These are phyloP conservation scores for Sebastes matsubarae DNA, from an alignment of 2,797 vertebrate species.

Conservation along the genomic window DNA sequence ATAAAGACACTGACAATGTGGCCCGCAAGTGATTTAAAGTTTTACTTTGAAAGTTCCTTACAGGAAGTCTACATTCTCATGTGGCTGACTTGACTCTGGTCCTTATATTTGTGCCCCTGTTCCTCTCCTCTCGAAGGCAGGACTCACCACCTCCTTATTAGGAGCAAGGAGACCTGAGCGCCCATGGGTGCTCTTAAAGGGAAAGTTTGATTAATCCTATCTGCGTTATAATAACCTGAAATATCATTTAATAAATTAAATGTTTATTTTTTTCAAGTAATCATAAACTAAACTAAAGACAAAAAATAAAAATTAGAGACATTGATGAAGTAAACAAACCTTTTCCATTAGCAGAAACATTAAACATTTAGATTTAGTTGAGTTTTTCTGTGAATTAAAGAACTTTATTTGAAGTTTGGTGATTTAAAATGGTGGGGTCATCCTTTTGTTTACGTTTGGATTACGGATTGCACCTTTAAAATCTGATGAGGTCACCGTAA, in stretches of 20 bases:
- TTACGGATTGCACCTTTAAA: neutral
- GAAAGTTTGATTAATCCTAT: conserved; percentile 2
- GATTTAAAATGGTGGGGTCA: neutral
- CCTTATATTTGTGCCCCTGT: conserved; percentile 15
- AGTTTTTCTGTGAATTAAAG: neutral
- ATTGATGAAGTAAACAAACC: no score
- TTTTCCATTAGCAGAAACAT: no score
- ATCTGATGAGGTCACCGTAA: neutral
- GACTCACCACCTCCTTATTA: conserved; percentile 61
- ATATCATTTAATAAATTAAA: neutral
- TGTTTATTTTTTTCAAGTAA: neutral
- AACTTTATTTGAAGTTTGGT: neutral
- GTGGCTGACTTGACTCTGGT: neutral
- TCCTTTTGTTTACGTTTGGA: neutral
- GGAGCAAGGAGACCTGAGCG: conserved; percentile 45
- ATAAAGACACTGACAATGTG: no score
- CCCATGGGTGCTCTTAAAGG: conserved; percentile 48
- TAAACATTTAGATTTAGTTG: no score
- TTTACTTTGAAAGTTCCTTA: conserved; percentile 34
- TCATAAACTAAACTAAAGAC: no score
- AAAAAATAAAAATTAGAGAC: no score
- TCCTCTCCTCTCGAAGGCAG: conserved; percentile 43
- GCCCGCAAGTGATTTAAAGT: rapidly evolving
- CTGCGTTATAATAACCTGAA: neutral
- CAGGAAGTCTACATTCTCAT: neutral